Evolutionary conservation across 2,797 vertebrate species (phyloP).

Genomic region (Phalloptychus januarius): DNA sequence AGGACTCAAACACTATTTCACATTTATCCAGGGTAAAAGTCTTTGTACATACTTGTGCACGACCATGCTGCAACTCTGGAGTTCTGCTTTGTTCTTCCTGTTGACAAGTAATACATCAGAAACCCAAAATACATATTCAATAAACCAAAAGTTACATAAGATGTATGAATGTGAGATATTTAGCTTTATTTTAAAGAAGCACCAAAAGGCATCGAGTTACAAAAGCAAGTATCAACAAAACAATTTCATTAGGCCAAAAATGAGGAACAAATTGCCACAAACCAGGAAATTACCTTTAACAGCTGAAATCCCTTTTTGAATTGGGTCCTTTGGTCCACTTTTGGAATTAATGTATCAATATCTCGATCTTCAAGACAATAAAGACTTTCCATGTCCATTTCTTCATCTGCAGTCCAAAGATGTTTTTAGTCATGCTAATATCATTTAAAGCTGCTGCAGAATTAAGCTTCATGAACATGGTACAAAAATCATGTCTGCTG

Average conservation of each 20-base stretch:
- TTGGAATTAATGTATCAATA: background rate
- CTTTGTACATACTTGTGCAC: background rate
- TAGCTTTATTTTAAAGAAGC: background rate
- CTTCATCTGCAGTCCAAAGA: background rate
- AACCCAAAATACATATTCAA: background rate
- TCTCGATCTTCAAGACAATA: background rate
- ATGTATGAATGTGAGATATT: background rate
- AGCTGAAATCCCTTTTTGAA: background rate
- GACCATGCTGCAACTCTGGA: background rate
- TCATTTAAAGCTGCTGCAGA: background rate
- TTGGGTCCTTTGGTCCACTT: background rate
- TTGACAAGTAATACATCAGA: background rate
- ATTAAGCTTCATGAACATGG: background rate
- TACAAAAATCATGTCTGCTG: background rate
- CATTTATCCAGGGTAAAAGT: background rate
- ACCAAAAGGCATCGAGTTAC: accelerated
- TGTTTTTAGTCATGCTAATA: background rate
- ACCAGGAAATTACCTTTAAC: background rate
- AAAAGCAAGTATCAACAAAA: background rate
- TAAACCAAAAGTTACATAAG: background rate
- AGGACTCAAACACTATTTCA: background rate
- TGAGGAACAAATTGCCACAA: background rate
- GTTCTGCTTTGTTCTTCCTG: conserved; percentile 1
- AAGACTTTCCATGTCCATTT: background rate
- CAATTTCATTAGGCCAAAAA: background rate